phyloP scores from a whole-genome alignment of 2,113 vertebrate species.

The Thinocorus orbignyianus region DNA sequence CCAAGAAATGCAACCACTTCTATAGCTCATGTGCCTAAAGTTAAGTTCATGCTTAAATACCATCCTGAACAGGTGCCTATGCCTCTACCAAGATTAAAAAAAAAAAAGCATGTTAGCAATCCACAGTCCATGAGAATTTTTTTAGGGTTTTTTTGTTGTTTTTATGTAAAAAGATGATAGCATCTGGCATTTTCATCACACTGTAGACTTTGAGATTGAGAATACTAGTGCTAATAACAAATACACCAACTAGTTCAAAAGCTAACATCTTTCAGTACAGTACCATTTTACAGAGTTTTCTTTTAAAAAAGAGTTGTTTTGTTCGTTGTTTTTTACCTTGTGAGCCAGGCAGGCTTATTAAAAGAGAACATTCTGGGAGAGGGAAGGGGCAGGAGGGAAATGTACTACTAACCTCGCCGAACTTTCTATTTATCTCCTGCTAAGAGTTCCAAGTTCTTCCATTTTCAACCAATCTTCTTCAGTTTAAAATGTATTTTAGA shows the following conservation, averaged over 20 bases:
- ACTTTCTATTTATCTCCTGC: slow-evolving; percentile 5
- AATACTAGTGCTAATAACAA: slow-evolving; percentile 52
- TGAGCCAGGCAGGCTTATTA: slow-evolving; percentile 30
- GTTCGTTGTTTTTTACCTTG: background rate
- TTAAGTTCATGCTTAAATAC: slow-evolving; percentile 11
- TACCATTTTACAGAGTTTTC: slow-evolving; percentile 34
- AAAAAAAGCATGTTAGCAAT: slow-evolving; percentile 46
- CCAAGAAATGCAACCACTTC: background rate
- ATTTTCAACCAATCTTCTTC: background rate
- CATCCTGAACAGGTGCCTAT: slow-evolving; percentile 7
- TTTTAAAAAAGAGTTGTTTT: background rate
- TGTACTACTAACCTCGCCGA: background rate
- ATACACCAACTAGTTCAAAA: slow-evolving; percentile 43
- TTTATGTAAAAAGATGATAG: slow-evolving; percentile 56
- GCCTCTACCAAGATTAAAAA: background rate
- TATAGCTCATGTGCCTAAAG: background rate
- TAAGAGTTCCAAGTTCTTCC: slow-evolving; percentile 8
- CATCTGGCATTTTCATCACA: slow-evolving; percentile 52
- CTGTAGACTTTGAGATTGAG: slow-evolving; percentile 50
- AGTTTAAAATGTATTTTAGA: slow-evolving; percentile 30
- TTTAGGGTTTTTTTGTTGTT: background rate
- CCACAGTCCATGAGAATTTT: slow-evolving; percentile 44
- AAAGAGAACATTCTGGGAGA: background rate
- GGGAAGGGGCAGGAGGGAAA: background rate
- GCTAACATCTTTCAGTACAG: slow-evolving; percentile 58